These are phyloP conservation scores for Pseudochromis fuscus DNA, from an alignment of 2,797 vertebrate species.

Conservation along the genomic window DNA sequence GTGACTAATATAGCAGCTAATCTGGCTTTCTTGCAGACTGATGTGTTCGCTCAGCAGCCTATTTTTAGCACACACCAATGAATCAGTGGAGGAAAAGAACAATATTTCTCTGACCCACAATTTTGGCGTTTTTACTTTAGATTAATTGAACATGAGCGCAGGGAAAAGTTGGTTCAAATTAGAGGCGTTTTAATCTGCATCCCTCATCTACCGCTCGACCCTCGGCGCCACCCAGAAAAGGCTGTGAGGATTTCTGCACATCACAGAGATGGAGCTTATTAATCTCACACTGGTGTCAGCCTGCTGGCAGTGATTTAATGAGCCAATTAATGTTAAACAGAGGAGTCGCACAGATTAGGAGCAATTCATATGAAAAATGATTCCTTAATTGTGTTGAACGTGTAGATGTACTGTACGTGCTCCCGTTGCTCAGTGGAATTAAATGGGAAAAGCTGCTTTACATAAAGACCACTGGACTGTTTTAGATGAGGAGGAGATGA, in stretches of 20 bases:
- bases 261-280: constrained; percentile 37
- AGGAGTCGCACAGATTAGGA: constrained; percentile 56
- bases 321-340: constrained; percentile 70
- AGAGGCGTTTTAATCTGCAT: constrained; percentile 19
- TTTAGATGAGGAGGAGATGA: neutral
- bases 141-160: constrained; percentile 32
- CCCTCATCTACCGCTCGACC: constrained; percentile 21
- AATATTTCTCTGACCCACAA: constrained; percentile 43
- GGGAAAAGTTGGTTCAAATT: constrained; percentile 35
- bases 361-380: constrained; percentile 64
- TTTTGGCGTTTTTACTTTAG: constrained; percentile 11
- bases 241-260: constrained; percentile 38
- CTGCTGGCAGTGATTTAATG: constrained; percentile 66
- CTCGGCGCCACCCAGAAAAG: neutral
- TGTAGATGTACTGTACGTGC: constrained; percentile 10
- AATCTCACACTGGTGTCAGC: constrained; percentile 62
- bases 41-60: constrained; percentile 22
- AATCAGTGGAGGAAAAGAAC: constrained; percentile 40
- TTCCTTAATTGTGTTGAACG: constrained; percentile 52
- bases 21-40: constrained; percentile 50
- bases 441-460: constrained; percentile 4
- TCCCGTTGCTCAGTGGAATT: constrained; percentile 12
- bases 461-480: neutral
- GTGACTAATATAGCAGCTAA: constrained; percentile 67
- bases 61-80: constrained; percentile 50